A percentile compares a stretch with the other conserved stretches of the same genome.
phyloP scores from a whole-genome alignment of 2,113 vertebrate species.

The Hemicordylus capensis region DNA sequence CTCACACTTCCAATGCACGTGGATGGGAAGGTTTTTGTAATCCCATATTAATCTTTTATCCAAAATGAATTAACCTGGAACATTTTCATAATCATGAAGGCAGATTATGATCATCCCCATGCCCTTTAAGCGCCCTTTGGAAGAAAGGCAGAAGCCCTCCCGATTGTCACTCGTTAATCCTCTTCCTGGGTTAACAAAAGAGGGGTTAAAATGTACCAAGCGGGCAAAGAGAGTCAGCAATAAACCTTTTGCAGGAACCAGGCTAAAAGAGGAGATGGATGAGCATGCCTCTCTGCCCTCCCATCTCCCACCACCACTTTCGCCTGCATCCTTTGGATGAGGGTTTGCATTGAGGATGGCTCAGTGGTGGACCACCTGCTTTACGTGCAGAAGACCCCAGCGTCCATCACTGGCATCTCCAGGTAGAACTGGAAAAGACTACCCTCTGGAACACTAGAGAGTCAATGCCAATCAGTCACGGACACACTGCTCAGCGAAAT shows the following conservation, averaged over 20 bases:
- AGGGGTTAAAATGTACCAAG: not conserved
- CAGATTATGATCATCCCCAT: not conserved
- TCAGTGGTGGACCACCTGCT: too few species aligned
- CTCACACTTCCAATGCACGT: not conserved
- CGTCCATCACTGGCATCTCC: too few species aligned
- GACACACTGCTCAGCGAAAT: too few species aligned
- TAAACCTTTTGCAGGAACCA: not conserved
- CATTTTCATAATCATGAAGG: conserved; percentile 6
- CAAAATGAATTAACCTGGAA: conserved; percentile 7
- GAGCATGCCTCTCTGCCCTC: too few species aligned
- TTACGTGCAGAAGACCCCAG: too few species aligned
- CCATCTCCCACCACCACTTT: too few species aligned
- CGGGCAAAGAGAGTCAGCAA: not conserved
- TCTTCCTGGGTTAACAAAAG: not conserved
- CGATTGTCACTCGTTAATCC: not conserved
- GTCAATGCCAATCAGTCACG: too few species aligned
- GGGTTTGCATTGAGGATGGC: too few species aligned
- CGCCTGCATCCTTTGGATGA: too few species aligned
- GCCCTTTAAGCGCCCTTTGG: not conserved
- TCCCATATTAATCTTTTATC: not conserved
- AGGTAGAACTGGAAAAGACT: too few species aligned
- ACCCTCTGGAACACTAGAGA: too few species aligned
- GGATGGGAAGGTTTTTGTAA: not conserved
- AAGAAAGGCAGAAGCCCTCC: not conserved
- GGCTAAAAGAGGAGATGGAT: not conserved